These are phyloP conservation scores for Trachelus stipa DNA, from an alignment of 2,888 invertebrate species.

Conservation along the genomic window DNA sequence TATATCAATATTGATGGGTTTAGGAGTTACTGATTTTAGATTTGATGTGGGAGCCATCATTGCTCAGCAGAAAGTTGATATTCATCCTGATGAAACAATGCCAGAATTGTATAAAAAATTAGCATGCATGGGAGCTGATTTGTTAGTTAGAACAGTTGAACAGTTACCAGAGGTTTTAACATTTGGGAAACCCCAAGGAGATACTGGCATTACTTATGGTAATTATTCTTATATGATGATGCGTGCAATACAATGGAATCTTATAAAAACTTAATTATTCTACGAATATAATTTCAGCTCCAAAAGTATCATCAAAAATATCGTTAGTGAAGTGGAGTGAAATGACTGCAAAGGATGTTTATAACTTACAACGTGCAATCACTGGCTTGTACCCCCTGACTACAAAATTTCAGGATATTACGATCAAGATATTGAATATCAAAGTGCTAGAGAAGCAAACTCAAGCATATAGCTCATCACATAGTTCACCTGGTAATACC, in stretches of 20 bases:
- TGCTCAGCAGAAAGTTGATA: conserved; percentile 70
- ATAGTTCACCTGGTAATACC: conserved; percentile 51
- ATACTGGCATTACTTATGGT: conserved; percentile 78
- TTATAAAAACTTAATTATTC: conserved; percentile 19
- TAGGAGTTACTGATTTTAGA: conserved; percentile 47
- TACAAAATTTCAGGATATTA: conserved; percentile 72
- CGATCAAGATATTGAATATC: conserved; percentile 75
- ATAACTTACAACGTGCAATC: conserved; percentile 79
- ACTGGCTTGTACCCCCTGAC: conserved; percentile 73
- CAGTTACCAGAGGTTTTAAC: conserved; percentile 72
- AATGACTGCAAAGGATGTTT: conserved; percentile 75
- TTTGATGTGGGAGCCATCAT: conserved; percentile 85
- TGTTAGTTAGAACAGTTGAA: conserved; percentile 74
- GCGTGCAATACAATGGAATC: conserved; percentile 19
- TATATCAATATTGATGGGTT: neutral
- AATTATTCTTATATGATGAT: conserved; percentile 39
- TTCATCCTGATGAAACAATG: conserved; percentile 73
- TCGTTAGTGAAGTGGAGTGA: conserved; percentile 76
- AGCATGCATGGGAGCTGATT: conserved; percentile 76
- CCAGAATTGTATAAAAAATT: conserved; percentile 75
- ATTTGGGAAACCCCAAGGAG: conserved; percentile 73
- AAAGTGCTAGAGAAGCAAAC: conserved; percentile 55
- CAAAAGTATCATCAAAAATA: conserved; percentile 75
- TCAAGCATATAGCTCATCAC: conserved; percentile 11
- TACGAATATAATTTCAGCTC: conserved; percentile 72